Percentiles rank a stretch among this genome's conserved stretches.
phyloP scores from a whole-genome alignment of 2,888 invertebrate genomes.

The Ophraella communa region DNA sequence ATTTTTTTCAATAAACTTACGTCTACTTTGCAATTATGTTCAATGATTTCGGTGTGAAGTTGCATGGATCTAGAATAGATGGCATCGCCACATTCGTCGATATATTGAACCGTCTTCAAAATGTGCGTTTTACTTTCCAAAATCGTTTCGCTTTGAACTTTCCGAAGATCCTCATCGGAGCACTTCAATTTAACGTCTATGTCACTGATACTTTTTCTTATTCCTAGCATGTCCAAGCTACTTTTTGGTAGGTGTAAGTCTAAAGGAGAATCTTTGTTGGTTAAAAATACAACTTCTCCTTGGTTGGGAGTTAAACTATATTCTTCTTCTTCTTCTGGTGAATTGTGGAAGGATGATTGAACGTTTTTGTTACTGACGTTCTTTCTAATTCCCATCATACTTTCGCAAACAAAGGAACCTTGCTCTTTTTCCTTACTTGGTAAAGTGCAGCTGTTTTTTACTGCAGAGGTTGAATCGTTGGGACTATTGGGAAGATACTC shows the following conservation, averaged over 20 bases:
- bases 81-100: background rate
- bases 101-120: background rate
- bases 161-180: background rate
- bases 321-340: too few relatives aligned
- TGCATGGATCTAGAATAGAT: background rate
- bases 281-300: too few relatives aligned
- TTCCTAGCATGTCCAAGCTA: background rate
- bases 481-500: background rate
- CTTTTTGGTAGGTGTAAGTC: background rate
- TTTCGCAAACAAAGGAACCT: too few relatives aligned
- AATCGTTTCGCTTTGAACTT: background rate
- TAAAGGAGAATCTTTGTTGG: background rate
- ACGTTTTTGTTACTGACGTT: too few relatives aligned
- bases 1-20: constrained; percentile 10
- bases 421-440: too few relatives aligned
- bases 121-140: background rate
- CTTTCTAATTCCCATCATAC: too few relatives aligned
- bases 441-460: too few relatives aligned
- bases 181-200: background rate
- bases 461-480: background rate
- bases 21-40: constrained; percentile 10
- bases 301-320: too few relatives aligned
- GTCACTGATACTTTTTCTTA: background rate
- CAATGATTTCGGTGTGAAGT: background rate
- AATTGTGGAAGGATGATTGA: too few relatives aligned